These are phyloP conservation scores for Chanos chanos DNA, from an alignment of 2,797 vertebrate species.

Conservation along the genomic window DNA sequence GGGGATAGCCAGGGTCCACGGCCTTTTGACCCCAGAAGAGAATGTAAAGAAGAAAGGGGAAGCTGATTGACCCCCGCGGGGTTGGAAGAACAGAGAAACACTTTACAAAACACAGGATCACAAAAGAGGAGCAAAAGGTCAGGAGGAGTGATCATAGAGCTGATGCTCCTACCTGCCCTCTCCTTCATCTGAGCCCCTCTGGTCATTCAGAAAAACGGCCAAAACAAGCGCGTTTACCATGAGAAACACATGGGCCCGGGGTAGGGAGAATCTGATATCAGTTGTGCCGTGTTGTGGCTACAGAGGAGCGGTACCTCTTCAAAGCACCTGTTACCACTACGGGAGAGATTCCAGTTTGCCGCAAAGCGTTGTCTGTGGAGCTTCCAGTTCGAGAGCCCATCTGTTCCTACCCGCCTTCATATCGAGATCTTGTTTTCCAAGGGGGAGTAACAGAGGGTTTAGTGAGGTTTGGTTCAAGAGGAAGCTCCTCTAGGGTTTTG, in stretches of 20 bases:
- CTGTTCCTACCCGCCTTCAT: too few relatives aligned
- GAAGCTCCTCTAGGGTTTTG: not conserved
- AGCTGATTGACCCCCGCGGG: conserved; percentile 48
- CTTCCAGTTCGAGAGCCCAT: too few relatives aligned
- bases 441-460: too few relatives aligned
- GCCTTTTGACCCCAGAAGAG: conserved; percentile 59
- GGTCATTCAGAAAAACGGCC: conserved; percentile 43
- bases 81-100: conserved; percentile 51
- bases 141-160: conserved; percentile 49
- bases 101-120: conserved; percentile 55
- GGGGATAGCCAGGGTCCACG: conserved; percentile 43
- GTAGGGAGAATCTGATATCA: conserved; percentile 28
- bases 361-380: too few relatives aligned
- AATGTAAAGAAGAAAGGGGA: conserved; percentile 45
- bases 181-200: conserved; percentile 37
- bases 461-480: not conserved
- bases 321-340: conserved; percentile 40
- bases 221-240: conserved; percentile 42
- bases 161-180: conserved; percentile 49
- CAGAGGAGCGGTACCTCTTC: conserved; percentile 28
- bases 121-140: conserved; percentile 49
- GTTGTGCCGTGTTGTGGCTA: conserved; percentile 7
- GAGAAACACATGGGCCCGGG: conserved; percentile 20
- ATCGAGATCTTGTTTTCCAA: too few relatives aligned
- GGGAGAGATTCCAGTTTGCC: conserved; percentile 5